Base-by-base conservation (phyloP, 2,797 vertebrate genomes). In the Brachyalestes nurse region DNA sequence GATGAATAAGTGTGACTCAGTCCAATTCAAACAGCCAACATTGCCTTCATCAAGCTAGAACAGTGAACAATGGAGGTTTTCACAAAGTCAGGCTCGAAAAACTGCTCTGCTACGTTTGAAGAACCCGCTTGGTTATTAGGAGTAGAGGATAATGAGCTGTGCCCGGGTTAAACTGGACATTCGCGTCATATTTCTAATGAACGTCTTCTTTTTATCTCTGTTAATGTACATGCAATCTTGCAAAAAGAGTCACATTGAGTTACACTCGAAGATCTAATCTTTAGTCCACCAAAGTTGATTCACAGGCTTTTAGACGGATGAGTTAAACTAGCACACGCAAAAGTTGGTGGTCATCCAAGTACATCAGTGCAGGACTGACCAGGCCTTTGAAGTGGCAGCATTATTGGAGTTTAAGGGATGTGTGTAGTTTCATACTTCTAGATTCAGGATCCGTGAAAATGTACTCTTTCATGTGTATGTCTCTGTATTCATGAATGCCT, bases 21-120 rank as follows among this genome's bases (percentile, higher is more conserved):
- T 86, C 94, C 90, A 94, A 92, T 90, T 91, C 89, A 93, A 94
- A 94, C 91, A 94, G 85, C 84, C 87, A 84, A 91, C 88, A 87
- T 87, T 88, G 74, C 83, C 69, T 78, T 80, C 78, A 88, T 86
- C 77, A 83, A 78, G 61, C 78, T 60, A 71, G 84, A 66, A 85
- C 62, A 53, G 76, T 57, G 77, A 83, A 83, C 76, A 87, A 86
- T 77, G 45, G 86, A 84, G 87, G 88, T 89, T 84, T 90, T 85
- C 67, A 75, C 42, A 65, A 72, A 80, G 72, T 72, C 87, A 85
- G 85, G 72, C 81, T 74, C 85, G 86, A 84, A 87, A 84, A 87
- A 64, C 87, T 77, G 80, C 81, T 66, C 86, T 82, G 88, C 79
- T 86, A 86, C 75, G 83, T 82, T 84, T 90, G 84, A 90, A 65